phyloP scores from a whole-genome alignment of 2,797 vertebrate species.

The Characodon lateralis region DNA sequence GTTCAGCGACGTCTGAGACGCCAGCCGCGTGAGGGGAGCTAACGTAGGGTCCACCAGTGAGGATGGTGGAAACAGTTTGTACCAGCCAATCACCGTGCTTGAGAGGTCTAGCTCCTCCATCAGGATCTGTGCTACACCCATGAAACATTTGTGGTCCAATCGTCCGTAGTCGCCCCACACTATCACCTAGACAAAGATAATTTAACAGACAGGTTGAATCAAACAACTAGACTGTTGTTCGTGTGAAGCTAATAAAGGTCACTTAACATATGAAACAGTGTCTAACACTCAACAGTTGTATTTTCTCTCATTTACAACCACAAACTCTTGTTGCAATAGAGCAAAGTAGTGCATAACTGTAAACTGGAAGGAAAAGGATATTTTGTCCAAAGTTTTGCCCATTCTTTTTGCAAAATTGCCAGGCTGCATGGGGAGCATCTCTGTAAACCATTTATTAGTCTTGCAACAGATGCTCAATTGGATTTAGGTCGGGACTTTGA shows the following conservation, averaged over 20 bases:
- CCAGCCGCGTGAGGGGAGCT: conserved; percentile 94
- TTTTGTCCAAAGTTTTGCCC: too few species aligned
- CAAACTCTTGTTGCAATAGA: not conserved
- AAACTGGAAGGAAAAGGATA: too few species aligned
- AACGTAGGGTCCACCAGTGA: conserved; percentile 98
- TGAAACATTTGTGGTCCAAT: conserved; percentile 99
- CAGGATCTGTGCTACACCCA: conserved; percentile 99
- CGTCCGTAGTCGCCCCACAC: conserved; percentile 99
- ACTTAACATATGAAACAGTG: not conserved
- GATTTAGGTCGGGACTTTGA: not conserved
- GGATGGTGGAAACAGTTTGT: conserved; percentile 98
- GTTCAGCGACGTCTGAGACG: conserved; percentile 98
- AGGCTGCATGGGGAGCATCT: too few species aligned
- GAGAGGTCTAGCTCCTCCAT: conserved; percentile 98
- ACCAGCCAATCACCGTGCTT: conserved; percentile 99
- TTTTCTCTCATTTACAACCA: too few species aligned
- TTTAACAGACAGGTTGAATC: not conserved
- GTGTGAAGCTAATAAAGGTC: not conserved
- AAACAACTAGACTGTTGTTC: not conserved
- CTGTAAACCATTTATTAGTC: too few species aligned
- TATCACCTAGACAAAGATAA: conserved; percentile 85
- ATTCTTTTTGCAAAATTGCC: too few species aligned
- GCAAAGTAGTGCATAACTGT: not conserved
- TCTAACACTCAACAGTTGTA: too few species aligned
- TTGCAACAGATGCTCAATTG: too few species aligned